Conservation (phyloP, 2,113 vertebrate genomes). For the Caretta caretta region DNA sequence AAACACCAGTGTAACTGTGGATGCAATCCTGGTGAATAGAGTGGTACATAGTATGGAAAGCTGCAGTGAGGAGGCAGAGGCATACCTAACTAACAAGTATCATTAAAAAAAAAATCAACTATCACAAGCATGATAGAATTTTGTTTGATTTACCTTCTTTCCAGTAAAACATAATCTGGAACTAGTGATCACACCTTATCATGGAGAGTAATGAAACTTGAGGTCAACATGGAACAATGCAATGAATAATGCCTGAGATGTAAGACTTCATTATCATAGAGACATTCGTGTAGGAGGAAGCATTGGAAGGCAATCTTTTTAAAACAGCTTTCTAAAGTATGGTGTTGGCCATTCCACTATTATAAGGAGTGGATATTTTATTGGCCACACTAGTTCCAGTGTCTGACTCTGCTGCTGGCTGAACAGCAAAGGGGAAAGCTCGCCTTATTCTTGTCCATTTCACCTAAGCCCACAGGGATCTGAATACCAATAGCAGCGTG, state of each 20-base stretch:
- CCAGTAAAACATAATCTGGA: not conserved
- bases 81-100: not conserved
- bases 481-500: not conserved
- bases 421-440: not conserved
- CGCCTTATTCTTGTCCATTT: not conserved
- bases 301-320: fast-evolving
- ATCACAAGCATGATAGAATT: not conserved
- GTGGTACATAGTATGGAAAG: not conserved
- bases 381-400: fast-evolving
- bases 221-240: fast-evolving
- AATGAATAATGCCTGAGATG: fast-evolving
- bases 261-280: not conserved
- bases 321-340: not conserved
- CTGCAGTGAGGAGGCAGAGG: not conserved
- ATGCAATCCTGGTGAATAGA: not conserved
- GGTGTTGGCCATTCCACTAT: not conserved
- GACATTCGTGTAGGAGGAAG: not conserved
- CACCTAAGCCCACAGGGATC: fast-evolving
- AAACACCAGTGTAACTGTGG: not conserved
- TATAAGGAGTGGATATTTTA: fast-evolving
- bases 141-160: not conserved
- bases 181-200: not conserved
- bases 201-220: not conserved
- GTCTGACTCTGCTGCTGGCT: not conserved
- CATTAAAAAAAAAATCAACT: not conserved